phyloP scores from a whole-genome alignment of 1,140 invertebrate genomes.

The Dendroctonus valens region DNA sequence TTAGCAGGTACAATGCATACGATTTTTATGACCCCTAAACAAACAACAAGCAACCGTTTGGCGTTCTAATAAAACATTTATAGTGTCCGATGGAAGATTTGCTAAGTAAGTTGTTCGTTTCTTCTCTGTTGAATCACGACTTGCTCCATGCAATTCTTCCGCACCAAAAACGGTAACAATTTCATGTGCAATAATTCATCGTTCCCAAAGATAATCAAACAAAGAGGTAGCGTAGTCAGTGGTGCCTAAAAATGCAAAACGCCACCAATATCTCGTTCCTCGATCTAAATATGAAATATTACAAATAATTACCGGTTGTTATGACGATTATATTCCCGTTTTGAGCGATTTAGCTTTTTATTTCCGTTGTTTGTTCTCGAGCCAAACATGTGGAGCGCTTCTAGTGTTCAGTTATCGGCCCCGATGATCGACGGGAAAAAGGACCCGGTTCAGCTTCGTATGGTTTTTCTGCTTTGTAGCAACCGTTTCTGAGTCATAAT shows the following conservation, averaged over 20 bases:
- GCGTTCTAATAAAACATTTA: too few relatives aligned
- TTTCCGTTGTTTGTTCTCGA: conserved; percentile 33
- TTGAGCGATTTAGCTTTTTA: conserved; percentile 20
- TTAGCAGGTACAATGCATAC: too few relatives aligned
- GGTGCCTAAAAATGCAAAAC: conserved; percentile 32
- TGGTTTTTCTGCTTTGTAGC: too few relatives aligned
- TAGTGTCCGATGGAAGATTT: too few relatives aligned
- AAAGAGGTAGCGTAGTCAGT: conserved; percentile 24
- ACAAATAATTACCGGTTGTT: conserved; percentile 31
- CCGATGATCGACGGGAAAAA: too few relatives aligned
- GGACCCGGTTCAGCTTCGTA: too few relatives aligned
- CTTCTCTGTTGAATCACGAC: too few relatives aligned
- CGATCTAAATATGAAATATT: conserved; percentile 32
- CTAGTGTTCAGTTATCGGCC: conserved; percentile 10
- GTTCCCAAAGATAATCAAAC: conserved; percentile 25
- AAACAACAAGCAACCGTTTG: too few relatives aligned
- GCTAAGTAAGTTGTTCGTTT: too few relatives aligned
- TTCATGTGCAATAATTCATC: conserved; percentile 17
- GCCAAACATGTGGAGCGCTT: conserved; percentile 22
- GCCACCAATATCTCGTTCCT: conserved; percentile 2
- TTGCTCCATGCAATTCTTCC: too few relatives aligned
- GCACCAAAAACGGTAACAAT: conserved; percentile 16
- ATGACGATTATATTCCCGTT: conserved; percentile 22
- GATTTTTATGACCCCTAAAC: too few relatives aligned
- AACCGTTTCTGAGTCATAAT: too few relatives aligned